phyloP scores from a whole-genome alignment of 1,140 invertebrate genomes.

The Papilio xuthus region DNA sequence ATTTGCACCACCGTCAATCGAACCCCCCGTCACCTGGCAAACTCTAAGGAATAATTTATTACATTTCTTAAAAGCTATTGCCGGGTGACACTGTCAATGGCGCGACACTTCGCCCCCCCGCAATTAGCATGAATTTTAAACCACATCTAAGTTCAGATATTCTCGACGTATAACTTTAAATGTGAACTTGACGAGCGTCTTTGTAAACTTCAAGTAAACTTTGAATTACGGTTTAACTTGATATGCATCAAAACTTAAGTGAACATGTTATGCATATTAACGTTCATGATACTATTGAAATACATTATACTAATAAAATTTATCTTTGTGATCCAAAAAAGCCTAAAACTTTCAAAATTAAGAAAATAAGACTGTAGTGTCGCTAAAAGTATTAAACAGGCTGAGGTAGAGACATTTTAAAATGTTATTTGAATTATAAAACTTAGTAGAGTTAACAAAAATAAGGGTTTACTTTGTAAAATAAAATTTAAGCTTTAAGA shows the following conservation, averaged over 20 bases:
- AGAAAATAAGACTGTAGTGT: background rate
- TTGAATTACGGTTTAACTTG: background rate
- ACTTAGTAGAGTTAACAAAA: too few species aligned
- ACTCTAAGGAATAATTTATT: constrained; percentile 77
- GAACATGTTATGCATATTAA: background rate
- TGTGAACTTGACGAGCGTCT: background rate
- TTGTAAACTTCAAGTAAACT: background rate
- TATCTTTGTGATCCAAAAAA: background rate
- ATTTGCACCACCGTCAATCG: constrained; percentile 25
- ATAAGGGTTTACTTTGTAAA: too few species aligned
- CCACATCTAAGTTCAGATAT: constrained; percentile 40
- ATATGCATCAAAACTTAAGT: background rate
- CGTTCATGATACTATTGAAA: background rate
- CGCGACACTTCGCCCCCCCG: constrained; percentile 58
- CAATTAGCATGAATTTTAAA: constrained; percentile 77
- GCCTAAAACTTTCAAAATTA: background rate
- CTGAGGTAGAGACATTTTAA: background rate
- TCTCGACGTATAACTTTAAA: constrained; percentile 1
- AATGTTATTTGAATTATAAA: too few species aligned
- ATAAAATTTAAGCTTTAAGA: too few species aligned
- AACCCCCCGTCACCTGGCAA: constrained; percentile 69
- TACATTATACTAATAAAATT: background rate
- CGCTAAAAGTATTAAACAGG: background rate
- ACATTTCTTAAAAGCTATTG: constrained; percentile 81
- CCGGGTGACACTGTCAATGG: constrained; percentile 73